Evolutionary conservation across 2,797 vertebrate species (phyloP).

Genomic region (Anisognathus igniventris): DNA sequence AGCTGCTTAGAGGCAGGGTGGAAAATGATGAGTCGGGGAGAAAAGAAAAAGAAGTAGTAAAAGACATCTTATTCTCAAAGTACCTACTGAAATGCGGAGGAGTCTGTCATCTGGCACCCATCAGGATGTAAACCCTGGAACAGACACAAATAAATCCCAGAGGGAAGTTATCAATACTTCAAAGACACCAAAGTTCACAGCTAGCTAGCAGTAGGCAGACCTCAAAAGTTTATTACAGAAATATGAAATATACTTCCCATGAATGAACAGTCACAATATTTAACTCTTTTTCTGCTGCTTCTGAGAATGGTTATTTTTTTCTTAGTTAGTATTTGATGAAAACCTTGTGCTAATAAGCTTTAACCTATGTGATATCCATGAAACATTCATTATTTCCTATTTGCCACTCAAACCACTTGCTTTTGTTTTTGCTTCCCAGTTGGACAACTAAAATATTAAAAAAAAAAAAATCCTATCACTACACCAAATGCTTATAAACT

Average conservation of each 20-base stretch:
- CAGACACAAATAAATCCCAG: constrained; percentile 36
- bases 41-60: constrained; percentile 41
- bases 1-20: constrained; percentile 30
- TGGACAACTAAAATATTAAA: neutral
- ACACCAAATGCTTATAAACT: neutral
- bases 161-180: constrained; percentile 21
- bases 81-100: neutral
- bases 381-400: neutral
- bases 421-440: neutral
- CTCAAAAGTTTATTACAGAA: neutral
- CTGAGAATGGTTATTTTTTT: neutral
- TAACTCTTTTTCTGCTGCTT: neutral
- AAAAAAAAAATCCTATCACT: neutral
- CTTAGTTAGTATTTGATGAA: neutral
- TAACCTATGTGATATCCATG: neutral
- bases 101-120: constrained; percentile 51
- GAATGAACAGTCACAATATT: neutral
- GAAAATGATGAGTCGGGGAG: neutral
- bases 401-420: neutral
- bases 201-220: neutral
- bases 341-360: neutral
- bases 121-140: constrained; percentile 13
- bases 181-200: constrained; percentile 29
- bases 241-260: neutral
- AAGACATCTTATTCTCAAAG: constrained; percentile 37